Evolutionary conservation across 64 coral and sea anemone genomes (phyloP).

Genomic region (Pocillopora verrucosa): DNA sequence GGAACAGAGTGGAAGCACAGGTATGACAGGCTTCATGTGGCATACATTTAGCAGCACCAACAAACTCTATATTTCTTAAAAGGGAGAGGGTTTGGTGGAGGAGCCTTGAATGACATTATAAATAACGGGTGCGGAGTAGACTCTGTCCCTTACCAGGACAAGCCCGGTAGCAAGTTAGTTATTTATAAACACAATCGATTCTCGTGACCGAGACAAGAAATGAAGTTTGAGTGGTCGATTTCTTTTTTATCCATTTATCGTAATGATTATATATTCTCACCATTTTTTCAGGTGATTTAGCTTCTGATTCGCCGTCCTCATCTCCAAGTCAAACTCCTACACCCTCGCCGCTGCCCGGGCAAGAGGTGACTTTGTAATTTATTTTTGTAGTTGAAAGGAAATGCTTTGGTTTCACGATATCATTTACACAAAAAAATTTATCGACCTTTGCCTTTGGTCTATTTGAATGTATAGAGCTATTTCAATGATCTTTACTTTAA

Average conservation of each 20-base stretch:
- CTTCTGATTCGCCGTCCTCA: conserved; percentile 63
- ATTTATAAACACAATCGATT: too few species aligned
- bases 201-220: too few species aligned
- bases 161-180: too few species aligned
- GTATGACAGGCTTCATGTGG: neutral
- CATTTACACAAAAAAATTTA: neutral
- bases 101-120: too few species aligned
- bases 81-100: too few species aligned
- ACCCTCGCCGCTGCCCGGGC: conserved; percentile 60
- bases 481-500: neutral
- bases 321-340: conserved; percentile 49
- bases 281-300: conserved; percentile 49
- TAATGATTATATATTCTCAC: neutral
- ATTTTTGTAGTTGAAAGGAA: neutral
- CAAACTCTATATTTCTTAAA: too few species aligned
- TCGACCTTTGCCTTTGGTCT: too few species aligned
- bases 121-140: too few species aligned
- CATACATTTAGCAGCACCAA: neutral
- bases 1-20: conserved; percentile 40
- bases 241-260: neutral
- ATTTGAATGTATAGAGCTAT: neutral
- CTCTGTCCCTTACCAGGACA: too few species aligned
- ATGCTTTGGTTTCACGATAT: neutral
- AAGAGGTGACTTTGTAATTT: conserved; percentile 53
- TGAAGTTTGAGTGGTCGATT: too few species aligned